Evolutionary conservation across 2,113 vertebrate genomes (phyloP).

Genomic region (Galemys pyrenaicus): DNA sequence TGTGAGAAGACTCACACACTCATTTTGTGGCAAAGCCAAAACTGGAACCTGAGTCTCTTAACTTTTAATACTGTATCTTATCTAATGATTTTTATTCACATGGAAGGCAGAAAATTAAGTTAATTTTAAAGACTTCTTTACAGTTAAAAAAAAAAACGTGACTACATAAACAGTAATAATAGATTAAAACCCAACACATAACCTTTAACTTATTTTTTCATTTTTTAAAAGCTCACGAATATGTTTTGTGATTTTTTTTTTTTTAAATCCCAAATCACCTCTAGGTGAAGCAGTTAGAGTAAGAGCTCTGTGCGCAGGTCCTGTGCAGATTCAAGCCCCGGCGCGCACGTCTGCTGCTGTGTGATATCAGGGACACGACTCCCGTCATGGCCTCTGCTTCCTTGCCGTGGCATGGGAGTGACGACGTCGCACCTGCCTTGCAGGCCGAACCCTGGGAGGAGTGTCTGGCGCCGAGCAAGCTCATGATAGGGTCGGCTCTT

Average conservation of each 20-base stretch:
- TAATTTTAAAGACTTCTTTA: background rate
- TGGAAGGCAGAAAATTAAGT: background rate
- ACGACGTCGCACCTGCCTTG: background rate
- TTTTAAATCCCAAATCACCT: background rate
- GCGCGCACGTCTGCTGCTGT: background rate
- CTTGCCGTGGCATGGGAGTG: background rate
- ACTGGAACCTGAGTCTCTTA: background rate
- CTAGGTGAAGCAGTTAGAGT: background rate
- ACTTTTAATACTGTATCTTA: background rate
- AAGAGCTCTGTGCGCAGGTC: background rate
- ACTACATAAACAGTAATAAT: background rate
- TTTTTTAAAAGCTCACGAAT: constrained; percentile 23
- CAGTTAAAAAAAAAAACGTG: background rate
- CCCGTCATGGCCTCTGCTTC: background rate
- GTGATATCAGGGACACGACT: background rate
- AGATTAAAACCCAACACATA: background rate
- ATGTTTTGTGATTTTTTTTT: constrained; percentile 1
- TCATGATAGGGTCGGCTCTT: background rate
- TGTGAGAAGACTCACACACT: background rate
- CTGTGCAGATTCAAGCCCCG: background rate
- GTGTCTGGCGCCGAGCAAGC: too few species aligned
- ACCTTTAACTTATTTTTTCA: background rate
- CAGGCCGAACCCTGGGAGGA: background rate
- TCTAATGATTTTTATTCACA: background rate
- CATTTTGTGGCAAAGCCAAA: background rate